phyloP scores from a whole-genome alignment of 2,113 vertebrate genomes.

The Rhegmatorhina hoffmannsi region DNA sequence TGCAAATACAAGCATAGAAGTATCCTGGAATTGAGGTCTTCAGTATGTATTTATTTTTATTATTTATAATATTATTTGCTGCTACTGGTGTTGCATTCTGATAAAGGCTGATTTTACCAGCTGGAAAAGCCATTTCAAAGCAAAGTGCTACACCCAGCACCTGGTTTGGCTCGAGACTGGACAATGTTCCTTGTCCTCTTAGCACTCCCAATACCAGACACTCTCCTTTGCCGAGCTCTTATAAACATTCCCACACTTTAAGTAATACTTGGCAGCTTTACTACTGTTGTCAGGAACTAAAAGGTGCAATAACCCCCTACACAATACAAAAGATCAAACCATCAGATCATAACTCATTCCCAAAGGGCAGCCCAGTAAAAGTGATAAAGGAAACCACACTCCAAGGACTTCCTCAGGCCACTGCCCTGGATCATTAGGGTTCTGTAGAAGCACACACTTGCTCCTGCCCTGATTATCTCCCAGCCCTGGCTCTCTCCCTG shows the following conservation, averaged over 20 bases:
- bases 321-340: conserved; percentile 61
- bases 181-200: background rate
- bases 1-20: fast-evolving
- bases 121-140: background rate
- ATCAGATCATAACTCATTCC: conserved; percentile 45
- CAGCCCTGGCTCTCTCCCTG: background rate
- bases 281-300: conserved; percentile 54
- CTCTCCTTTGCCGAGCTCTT: conserved; percentile 23
- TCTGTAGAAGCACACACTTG: background rate
- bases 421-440: conserved; percentile 33
- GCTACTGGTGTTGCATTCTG: background rate
- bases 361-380: conserved; percentile 46
- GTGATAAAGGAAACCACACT: conserved; percentile 58
- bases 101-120: background rate
- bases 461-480: background rate
- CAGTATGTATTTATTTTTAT: background rate
- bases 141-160: background rate
- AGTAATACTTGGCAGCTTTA: conserved; percentile 64
- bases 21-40: background rate
- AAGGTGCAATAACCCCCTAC: conserved; percentile 53
- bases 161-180: background rate
- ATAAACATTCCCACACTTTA: conserved; percentile 68
- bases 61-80: background rate
- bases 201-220: background rate
- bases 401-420: conserved; percentile 67